Evolutionary conservation across 1,140 invertebrate species (phyloP).

Genomic region (Drosophila micromelanica): DNA sequence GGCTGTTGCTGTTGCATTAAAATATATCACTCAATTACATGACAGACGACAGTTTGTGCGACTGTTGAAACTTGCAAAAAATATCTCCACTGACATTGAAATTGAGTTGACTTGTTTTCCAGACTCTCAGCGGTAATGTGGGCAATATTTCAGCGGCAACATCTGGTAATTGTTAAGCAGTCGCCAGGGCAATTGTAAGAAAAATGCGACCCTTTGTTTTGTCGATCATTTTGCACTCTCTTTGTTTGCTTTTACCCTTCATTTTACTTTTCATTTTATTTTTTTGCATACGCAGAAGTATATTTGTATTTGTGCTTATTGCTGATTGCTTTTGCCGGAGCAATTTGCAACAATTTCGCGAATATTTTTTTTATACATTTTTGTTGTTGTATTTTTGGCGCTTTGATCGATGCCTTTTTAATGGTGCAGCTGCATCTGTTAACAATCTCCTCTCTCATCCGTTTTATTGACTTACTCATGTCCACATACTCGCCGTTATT

Average conservation of each 20-base stretch:
- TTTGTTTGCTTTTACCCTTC: slow-evolving; percentile 31
- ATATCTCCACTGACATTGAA: neutral
- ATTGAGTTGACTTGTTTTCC: slow-evolving; percentile 37
- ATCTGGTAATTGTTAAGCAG: slow-evolving; percentile 80
- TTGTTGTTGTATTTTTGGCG: slow-evolving; percentile 28
- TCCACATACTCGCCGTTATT: slow-evolving; percentile 60
- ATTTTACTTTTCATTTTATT: slow-evolving; percentile 8
- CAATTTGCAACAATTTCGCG: slow-evolving; percentile 54
- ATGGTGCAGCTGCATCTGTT: slow-evolving; percentile 60
- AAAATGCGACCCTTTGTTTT: slow-evolving; percentile 76
- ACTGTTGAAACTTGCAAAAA: neutral
- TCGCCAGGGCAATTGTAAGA: slow-evolving; percentile 51
- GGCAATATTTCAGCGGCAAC: slow-evolving; percentile 53
- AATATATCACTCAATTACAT: slow-evolving; percentile 78
- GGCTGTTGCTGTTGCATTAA: slow-evolving; percentile 25
- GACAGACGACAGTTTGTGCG: slow-evolving; percentile 64
- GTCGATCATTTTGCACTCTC: slow-evolving; percentile 23
- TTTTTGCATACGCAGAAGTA: slow-evolving; percentile 10
- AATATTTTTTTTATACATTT: slow-evolving; percentile 8
- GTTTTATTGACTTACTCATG: slow-evolving; percentile 65
- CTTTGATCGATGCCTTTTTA: slow-evolving; percentile 76
- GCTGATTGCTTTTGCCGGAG: slow-evolving; percentile 7
- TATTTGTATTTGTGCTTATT: slow-evolving; percentile 4
- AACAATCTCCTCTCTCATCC: slow-evolving; percentile 17
- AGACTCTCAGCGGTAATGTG: slow-evolving; percentile 34